phyloP scores from a whole-genome alignment of 2,797 vertebrate species.

The Bovichtus diacanthus region DNA sequence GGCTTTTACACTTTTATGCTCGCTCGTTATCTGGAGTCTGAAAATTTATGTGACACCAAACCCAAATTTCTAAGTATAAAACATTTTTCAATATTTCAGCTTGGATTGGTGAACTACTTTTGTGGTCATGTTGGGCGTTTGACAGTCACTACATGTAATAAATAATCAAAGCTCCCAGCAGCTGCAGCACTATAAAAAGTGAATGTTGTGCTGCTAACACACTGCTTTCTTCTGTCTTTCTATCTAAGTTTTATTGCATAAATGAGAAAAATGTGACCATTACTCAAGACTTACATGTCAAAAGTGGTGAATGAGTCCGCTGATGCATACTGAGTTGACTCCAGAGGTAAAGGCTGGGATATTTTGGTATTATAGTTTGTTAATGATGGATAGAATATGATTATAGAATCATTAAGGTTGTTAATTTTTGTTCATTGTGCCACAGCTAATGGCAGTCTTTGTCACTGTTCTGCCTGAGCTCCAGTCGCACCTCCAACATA shows the following conservation, averaged over 20 bases:
- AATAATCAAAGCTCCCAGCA: constrained; percentile 1
- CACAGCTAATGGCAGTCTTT: constrained; percentile 64
- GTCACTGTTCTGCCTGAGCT: constrained; percentile 63
- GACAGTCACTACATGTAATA: neutral
- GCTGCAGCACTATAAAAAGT: neutral
- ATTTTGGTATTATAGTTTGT: constrained; percentile 20
- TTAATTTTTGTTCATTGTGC: constrained; percentile 65
- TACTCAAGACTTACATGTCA: constrained; percentile 1
- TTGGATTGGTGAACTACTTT: neutral
- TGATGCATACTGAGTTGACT: constrained; percentile 2
- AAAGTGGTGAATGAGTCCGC: neutral
- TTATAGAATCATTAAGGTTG: constrained; percentile 62
- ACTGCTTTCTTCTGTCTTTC: neutral
- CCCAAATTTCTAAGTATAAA: neutral
- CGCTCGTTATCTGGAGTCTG: neutral
- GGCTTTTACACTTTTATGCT: neutral
- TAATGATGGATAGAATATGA: constrained; percentile 42
- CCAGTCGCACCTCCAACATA: constrained; percentile 66
- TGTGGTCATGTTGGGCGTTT: neutral
- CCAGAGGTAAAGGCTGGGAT: constrained; percentile 11
- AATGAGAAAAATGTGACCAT: neutral
- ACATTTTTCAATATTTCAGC: neutral
- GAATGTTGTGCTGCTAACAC: neutral
- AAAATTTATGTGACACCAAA: neutral
- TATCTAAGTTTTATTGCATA: neutral